These are phyloP conservation scores for Conops quadrifasciatus DNA, from an alignment of 2,888 invertebrate genomes.

Conservation along the genomic window DNA sequence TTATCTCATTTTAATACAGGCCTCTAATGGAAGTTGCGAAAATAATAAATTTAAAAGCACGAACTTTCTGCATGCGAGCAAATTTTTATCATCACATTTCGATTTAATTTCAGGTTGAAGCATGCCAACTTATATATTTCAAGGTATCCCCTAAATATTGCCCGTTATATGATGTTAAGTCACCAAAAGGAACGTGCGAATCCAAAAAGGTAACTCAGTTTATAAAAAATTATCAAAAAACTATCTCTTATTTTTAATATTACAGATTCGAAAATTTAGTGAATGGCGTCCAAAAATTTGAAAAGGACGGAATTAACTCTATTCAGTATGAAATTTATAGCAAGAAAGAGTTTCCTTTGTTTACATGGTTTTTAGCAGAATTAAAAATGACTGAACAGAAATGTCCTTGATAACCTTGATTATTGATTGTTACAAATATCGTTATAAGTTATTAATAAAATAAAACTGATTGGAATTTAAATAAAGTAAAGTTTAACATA, in stretches of 20 bases:
- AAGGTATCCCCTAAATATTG: conserved; percentile 90
- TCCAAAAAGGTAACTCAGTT: conserved; percentile 76
- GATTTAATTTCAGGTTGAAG: conserved; percentile 67
- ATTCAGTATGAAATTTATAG: conserved; percentile 79
- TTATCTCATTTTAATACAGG: no score
- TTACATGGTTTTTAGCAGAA: conserved; percentile 84
- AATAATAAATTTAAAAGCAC: no score
- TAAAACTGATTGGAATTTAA: no score
- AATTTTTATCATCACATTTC: conserved; percentile 4
- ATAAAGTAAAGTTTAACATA: no score
- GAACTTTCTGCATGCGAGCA: no score
- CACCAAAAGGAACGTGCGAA: conserved; percentile 91
- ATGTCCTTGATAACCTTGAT: conserved; percentile 49
- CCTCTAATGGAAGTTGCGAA: no score
- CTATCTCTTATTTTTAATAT: not conserved
- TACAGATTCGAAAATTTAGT: conserved; percentile 85
- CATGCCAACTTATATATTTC: conserved; percentile 87
- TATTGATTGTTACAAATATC: no score
- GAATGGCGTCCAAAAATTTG: conserved; percentile 82
- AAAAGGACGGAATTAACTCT: conserved; percentile 86
- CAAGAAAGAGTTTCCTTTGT: conserved; percentile 75
- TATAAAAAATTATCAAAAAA: not conserved
- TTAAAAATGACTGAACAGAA: conserved; percentile 68
- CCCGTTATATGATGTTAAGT: conserved; percentile 94
- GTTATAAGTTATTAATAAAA: no score